A percentile compares a stretch with the other conserved stretches of the same genome.
Conservation (phyloP, 2,888 invertebrate species). For the Hyposoter didymator region DNA sequence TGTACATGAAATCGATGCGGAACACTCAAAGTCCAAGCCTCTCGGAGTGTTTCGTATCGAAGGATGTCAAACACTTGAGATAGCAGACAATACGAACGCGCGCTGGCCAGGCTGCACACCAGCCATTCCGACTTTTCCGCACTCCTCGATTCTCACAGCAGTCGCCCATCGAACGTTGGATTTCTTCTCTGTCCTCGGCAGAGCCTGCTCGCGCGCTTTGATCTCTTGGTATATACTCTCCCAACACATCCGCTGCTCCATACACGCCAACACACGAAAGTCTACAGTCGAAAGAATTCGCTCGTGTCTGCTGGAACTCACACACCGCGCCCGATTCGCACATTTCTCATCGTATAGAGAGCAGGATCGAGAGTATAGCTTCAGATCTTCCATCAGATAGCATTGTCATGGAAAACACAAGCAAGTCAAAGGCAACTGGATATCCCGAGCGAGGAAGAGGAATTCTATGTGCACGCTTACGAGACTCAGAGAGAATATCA, state of each 20-base stretch:
- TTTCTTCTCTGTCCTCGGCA: not conserved
- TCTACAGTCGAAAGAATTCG: conserved; percentile 9
- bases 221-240: conserved; percentile 17
- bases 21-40: conserved; percentile 34
- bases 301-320: not conserved
- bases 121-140: conserved; percentile 11
- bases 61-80: conserved; percentile 61
- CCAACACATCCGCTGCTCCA: not conserved
- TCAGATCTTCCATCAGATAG: conserved; percentile 32
- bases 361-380: not conserved
- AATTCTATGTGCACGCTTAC: not conserved
- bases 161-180: conserved; percentile 6
- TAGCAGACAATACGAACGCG: conserved; percentile 44
- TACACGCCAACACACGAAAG: not conserved
- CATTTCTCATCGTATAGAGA: not conserved
- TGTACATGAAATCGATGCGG: conserved; percentile 29
- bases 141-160: not conserved
- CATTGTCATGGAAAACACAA: conserved; percentile 61
- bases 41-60: conserved; percentile 53
- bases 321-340: too few relatives aligned
- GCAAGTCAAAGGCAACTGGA: conserved; percentile 44
- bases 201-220: conserved; percentile 25
- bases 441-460: conserved; percentile 7
- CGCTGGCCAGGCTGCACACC: not conserved
- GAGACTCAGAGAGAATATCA: conserved; percentile 3